Evolutionary conservation across 1,140 invertebrate species (phyloP).

Genomic region (Oscheius sp.): DNA sequence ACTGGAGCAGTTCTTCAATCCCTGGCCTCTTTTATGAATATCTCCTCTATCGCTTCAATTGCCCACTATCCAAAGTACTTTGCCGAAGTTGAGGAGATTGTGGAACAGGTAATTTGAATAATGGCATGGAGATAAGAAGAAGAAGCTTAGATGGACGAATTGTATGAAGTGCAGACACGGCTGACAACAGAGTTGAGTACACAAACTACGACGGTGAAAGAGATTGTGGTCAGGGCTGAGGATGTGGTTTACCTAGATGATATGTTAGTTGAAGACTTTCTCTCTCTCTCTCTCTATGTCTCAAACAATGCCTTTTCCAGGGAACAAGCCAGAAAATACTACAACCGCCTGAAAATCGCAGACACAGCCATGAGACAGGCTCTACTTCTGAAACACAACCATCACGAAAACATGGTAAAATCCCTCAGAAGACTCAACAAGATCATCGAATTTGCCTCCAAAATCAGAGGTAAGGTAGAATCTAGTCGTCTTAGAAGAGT

Average conservation of each 20-base stretch:
- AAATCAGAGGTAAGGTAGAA: slow-evolving; percentile 9
- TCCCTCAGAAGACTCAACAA: slow-evolving; percentile 22
- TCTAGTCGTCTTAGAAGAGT: neutral
- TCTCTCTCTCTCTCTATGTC: too few relatives aligned
- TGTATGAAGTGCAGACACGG: slow-evolving; percentile 18
- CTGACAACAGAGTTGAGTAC: slow-evolving; percentile 11
- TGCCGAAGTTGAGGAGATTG: slow-evolving; percentile 20
- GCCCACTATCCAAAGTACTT: slow-evolving; percentile 22
- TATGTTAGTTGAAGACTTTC: slow-evolving; percentile 17
- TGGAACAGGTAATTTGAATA: slow-evolving; percentile 12
- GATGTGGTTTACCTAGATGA: slow-evolving; percentile 18
- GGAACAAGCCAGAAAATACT: slow-evolving; percentile 22
- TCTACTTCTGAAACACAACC: neutral
- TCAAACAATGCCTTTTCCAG: neutral
- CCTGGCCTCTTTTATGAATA: slow-evolving; percentile 2
- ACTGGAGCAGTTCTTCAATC: slow-evolving; percentile 18
- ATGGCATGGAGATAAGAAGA: neutral
- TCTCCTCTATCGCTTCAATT: slow-evolving; percentile 1
- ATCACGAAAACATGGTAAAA: slow-evolving; percentile 25
- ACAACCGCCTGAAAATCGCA: slow-evolving; percentile 19
- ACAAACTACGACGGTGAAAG: slow-evolving; percentile 19
- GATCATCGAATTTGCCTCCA: slow-evolving; percentile 23
- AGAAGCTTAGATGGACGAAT: slow-evolving; percentile 16
- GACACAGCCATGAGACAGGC: slow-evolving; percentile 28
- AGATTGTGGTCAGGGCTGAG: slow-evolving; percentile 23